A percentile compares a stretch with the other conserved stretches of the same genome.
Conservation (phyloP, 1,140 invertebrate genomes). For the Euwallacea fornicatus region DNA sequence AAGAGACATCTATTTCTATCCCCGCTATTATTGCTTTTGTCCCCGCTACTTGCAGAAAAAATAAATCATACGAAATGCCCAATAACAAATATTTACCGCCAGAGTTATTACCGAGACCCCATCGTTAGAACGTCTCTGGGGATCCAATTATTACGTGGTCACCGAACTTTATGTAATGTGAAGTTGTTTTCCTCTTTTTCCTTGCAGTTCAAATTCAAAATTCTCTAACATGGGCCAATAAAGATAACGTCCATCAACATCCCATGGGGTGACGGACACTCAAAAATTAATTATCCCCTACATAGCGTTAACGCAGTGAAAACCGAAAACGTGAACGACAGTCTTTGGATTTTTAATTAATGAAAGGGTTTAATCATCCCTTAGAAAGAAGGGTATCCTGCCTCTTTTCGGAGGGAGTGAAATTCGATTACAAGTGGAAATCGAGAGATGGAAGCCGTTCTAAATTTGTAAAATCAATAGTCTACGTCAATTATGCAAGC, state of each 20-base stretch:
- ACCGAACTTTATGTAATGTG: conserved; percentile 4
- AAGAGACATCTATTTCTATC: background rate
- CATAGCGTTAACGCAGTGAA: conserved; percentile 21
- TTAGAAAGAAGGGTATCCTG: conserved; percentile 25
- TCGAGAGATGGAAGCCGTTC: conserved; percentile 11
- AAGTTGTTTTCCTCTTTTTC: background rate
- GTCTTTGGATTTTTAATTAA: conserved; percentile 33
- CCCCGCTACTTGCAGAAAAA: background rate
- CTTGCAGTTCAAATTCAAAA: background rate
- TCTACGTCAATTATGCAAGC: conserved; percentile 1
- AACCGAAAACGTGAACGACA: conserved; percentile 28
- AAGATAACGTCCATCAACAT: conserved; percentile 10
- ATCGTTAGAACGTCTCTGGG: conserved; percentile 14
- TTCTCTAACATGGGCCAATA: background rate
- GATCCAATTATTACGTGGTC: conserved; percentile 18
- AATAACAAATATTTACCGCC: conserved; percentile 10
- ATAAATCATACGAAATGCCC: conserved; percentile 13
- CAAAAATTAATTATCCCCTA: conserved; percentile 26
- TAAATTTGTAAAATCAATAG: conserved; percentile 28
- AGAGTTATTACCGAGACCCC: conserved; percentile 4
- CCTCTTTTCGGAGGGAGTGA: conserved; percentile 13
- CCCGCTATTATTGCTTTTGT: background rate
- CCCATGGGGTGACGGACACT: background rate
- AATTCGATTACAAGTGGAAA: conserved; percentile 30
- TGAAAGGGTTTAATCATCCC: conserved; percentile 33